These are phyloP conservation scores for Spialia ferax DNA, from an alignment of 2,888 invertebrate genomes.

Conservation along the genomic window DNA sequence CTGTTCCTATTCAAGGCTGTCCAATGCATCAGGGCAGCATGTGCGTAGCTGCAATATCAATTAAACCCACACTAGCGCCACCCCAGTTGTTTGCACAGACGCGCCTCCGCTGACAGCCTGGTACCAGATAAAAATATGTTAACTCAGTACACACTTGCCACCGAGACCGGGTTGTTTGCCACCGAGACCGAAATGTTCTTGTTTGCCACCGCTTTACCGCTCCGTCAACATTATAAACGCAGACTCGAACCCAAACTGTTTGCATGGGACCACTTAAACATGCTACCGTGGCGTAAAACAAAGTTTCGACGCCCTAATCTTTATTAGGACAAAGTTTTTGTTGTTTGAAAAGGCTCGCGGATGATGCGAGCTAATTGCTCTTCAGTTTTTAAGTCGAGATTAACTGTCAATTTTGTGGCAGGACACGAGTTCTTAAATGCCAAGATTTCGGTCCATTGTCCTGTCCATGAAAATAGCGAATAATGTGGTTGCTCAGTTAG, in stretches of 20 bases:
- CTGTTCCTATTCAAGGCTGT: not conserved
- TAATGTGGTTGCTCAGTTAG: not conserved
- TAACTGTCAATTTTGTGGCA: not conserved
- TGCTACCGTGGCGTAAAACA: constrained; percentile 46
- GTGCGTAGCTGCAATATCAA: constrained; percentile 69
- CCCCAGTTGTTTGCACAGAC: constrained; percentile 76
- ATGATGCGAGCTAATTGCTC: constrained; percentile 34
- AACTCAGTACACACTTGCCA: constrained; percentile 55
- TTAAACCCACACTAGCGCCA: constrained; percentile 68
- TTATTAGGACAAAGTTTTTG: constrained; percentile 39
- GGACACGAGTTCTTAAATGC: not conserved
- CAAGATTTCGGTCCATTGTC: not conserved
- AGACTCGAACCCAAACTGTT: constrained; percentile 46
- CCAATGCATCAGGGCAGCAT: constrained; percentile 54
- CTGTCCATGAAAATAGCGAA: not conserved
- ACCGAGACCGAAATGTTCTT: too few species aligned
- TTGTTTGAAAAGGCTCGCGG: constrained; percentile 29
- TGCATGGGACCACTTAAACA: constrained; percentile 49
- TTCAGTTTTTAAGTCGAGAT: constrained; percentile 11
- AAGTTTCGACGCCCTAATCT: constrained; percentile 30
- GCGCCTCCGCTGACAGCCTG: constrained; percentile 59
- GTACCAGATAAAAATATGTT: constrained; percentile 81
- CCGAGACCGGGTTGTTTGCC: constrained; percentile 50
- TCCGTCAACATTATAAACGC: constrained; percentile 62
- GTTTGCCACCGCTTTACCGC: constrained; percentile 48